Base-by-base conservation (phyloP, 2,888 invertebrate species). In the Acanthacorydalis orientalis region DNA sequence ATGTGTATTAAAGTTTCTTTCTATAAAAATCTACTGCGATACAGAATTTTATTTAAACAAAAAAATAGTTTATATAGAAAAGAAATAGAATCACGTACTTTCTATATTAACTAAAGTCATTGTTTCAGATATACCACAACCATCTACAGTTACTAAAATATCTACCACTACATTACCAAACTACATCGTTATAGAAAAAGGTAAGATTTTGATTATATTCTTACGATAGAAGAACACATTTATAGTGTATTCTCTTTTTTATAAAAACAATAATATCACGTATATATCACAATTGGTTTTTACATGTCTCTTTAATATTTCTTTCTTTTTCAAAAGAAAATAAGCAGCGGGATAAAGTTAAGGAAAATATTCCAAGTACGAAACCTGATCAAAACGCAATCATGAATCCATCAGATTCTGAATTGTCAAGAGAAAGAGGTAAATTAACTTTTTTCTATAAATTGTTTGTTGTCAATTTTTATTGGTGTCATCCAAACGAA, bases 381-480 rank as follows among this genome's bases (percentile, higher is more conserved):
- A 47, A 43, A 47, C 42, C 47, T 8, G 33, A 32, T 42, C 31
- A 23, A 4, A 47, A 47, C 16, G 47, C 42, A 47, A 47, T 47
- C 11, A 15, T 47, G 33, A 39, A 47, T 33, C 15, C 47, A 8
- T 56, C 57, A 48, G 60, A 57, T 55, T 53, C 58, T 32, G 60
- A 60, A 53, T 53, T 56, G 43, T 57, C 60, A 45, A 61, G 59
- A 53, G 62, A 60, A 54, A 54, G 59, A 57, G 63, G 63, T 60
- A 49, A 56, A 33, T 41, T 35, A 12, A n/a, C 35, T 16, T 11
- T 15, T 40, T 12, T 7, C 14, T 14, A 40, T 10, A 40, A 53
- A 51, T 44, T 39, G 39, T 48, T 44, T 47, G 49, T 45, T 43
- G 50, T 52, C 10, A 9, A 12, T 9, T 7, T 23, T 23, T 23